Evolutionary conservation across 2,113 vertebrate genomes (phyloP).

Genomic region (Sylvia atricapilla): DNA sequence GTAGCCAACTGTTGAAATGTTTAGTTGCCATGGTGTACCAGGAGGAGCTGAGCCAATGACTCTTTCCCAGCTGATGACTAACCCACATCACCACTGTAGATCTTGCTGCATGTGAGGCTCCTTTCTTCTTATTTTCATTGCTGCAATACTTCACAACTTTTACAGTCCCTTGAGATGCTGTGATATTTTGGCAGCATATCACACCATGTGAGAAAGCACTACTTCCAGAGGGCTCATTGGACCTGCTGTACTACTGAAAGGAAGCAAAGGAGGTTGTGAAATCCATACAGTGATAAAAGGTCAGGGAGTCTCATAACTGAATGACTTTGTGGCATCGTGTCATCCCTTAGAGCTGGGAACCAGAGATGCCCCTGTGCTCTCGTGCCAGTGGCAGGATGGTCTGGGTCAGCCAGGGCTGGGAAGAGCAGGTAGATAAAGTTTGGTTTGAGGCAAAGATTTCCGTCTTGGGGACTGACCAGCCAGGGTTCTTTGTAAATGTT

Average conservation of each 20-base stretch:
- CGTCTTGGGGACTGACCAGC: slow-evolving; percentile 45
- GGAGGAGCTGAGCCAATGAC: slow-evolving; percentile 75
- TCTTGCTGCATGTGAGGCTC: slow-evolving; percentile 66
- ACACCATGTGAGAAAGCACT: slow-evolving; percentile 56
- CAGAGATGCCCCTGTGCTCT: background rate
- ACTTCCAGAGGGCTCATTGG: slow-evolving; percentile 63
- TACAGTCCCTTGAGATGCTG: slow-evolving; percentile 67
- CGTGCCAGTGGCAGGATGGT: background rate
- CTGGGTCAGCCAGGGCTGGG: background rate
- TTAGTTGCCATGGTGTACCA: slow-evolving; percentile 76
- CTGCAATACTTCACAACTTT: slow-evolving; percentile 69
- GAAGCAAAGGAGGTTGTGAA: slow-evolving; percentile 55
- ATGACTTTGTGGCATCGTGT: slow-evolving; percentile 15
- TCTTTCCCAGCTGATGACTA: slow-evolving; percentile 72
- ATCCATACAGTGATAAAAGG: slow-evolving; percentile 20
- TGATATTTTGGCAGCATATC: slow-evolving; percentile 54
- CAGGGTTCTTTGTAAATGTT: slow-evolving; percentile 66
- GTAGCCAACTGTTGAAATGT: slow-evolving; percentile 75
- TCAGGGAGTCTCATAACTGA: slow-evolving; percentile 49
- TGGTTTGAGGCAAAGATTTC: slow-evolving; percentile 50
- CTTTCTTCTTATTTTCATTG: slow-evolving; percentile 67
- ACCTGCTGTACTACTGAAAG: slow-evolving; percentile 76
- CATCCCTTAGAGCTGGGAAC: slow-evolving; percentile 33
- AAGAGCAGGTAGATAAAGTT: slow-evolving; percentile 27
- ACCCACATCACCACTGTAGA: slow-evolving; percentile 71